Base-by-base conservation (phyloP, 2,888 invertebrate genomes). In the Agriopis leucophaearia region DNA sequence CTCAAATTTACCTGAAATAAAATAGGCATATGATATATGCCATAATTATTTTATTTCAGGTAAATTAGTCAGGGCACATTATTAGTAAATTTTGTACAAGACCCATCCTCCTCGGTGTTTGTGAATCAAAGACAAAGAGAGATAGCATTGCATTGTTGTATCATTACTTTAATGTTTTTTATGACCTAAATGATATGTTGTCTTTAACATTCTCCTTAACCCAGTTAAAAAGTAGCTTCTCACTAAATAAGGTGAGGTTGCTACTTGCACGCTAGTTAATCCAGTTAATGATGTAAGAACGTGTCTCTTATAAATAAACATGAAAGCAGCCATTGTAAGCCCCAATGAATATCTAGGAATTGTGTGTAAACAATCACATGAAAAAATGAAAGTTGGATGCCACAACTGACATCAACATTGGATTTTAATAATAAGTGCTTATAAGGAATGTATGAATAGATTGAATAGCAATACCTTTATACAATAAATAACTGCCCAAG, bases 261-360 rank as follows among this genome's bases (percentile, higher is more conserved):
- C 36, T 61, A 50, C 38, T 52, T 65, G 66, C 70, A 67, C 69
- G 75, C 70, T 70, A 62, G 67, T 60, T 60, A 71, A 68, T 61
- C 75, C 59, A 74, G 75, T 75, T 75, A 74, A 74, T 75, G 74
- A 74, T 72, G 71, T 71, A 74, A 75, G 64, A 71, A 70, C 73
- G 70, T 71, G 74, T 74, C 69, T 71, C 70, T 66, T 63, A 48
- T 59, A 51, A 71, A 63, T 58, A 64, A 71, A 63, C 63, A 64
- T 71, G 71, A 69, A 67, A 72, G 42, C 70, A 45, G 63, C 55
- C 52, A 60, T 60, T 71, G 50, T 56, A 78, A 81, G 78, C 78
- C 76, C 72, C 72, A 83, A 67, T 84, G 74, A 76, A 68, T 81
- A 84, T 83, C 78, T 82, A 81, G 85, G 80, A 70, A 85, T 79